Conservation (phyloP, 2,888 invertebrate species). For the Lissocephala sabroskyi region DNA sequence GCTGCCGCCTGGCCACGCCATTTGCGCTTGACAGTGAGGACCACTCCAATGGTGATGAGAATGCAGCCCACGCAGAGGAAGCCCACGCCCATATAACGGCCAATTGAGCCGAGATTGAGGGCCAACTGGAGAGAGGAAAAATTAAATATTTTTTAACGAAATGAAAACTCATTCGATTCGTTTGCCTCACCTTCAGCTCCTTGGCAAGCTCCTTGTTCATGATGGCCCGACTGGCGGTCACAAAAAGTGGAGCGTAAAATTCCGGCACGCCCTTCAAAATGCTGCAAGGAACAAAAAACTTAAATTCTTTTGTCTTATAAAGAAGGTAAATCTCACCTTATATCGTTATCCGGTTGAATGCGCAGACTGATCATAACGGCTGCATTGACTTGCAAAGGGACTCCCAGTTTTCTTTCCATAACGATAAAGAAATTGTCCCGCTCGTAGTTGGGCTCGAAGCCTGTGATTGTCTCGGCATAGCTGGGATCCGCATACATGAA, state of each 20-base stretch:
- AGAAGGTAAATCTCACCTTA: slow-evolving; percentile 74
- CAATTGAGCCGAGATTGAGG: slow-evolving; percentile 52
- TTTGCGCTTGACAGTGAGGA: slow-evolving; percentile 47
- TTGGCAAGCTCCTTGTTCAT: slow-evolving; percentile 45
- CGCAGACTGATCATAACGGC: slow-evolving; percentile 83
- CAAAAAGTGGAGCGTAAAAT: slow-evolving; percentile 64
- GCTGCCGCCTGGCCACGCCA: too few relatives aligned
- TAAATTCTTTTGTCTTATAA: neutral
- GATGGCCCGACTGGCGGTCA: slow-evolving; percentile 44
- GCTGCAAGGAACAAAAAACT: slow-evolving; percentile 30
- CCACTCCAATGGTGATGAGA: slow-evolving; percentile 37
- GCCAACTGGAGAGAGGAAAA: slow-evolving; percentile 39
- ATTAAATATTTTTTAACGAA: neutral
- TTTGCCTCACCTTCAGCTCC: slow-evolving; percentile 52
- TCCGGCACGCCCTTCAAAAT: slow-evolving; percentile 45
- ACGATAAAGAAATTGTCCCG: slow-evolving; percentile 79
- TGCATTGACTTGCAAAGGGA: slow-evolving; percentile 82
- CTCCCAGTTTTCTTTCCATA: slow-evolving; percentile 84
- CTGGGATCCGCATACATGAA: slow-evolving; percentile 82
- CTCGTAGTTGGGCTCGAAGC: slow-evolving; percentile 78
- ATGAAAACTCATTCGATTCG: too few relatives aligned
- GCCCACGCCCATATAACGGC: slow-evolving; percentile 54
- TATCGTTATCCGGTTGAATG: slow-evolving; percentile 73
- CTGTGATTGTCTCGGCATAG: slow-evolving; percentile 77
- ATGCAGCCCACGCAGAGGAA: slow-evolving; percentile 52